phyloP scores from a whole-genome alignment of 2,797 vertebrate genomes.

The Phrynocephalus forsythii region DNA sequence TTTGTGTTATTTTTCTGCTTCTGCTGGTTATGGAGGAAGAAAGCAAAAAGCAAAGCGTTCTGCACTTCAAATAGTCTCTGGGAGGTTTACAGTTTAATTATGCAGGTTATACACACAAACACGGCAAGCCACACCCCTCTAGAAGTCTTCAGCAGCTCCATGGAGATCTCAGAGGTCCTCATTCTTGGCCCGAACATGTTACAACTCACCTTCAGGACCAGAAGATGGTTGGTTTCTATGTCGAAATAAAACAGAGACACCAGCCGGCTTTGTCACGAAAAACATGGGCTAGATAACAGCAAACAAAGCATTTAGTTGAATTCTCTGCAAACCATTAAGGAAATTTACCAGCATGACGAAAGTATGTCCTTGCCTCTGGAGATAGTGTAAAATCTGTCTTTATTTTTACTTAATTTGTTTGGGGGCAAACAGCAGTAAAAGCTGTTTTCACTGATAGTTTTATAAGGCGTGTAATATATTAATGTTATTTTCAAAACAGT shows the following conservation, averaged over 20 bases:
- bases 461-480: not conserved
- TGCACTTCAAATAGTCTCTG: too few relatives aligned
- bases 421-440: not conserved
- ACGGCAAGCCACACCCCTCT: not conserved
- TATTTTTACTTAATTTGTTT: conserved; percentile 6
- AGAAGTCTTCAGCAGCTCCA: not conserved
- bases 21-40: not conserved
- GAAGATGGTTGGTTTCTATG: not conserved
- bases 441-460: not conserved
- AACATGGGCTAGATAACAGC: not conserved
- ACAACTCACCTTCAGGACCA: not conserved
- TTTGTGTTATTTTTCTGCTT: not conserved
- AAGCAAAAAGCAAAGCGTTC: too few relatives aligned
- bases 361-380: not conserved
- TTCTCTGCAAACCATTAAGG: not conserved
- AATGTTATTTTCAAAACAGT: not conserved
- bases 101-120: not conserved
- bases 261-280: not conserved
- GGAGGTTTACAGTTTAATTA: not conserved
- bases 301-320: not conserved
- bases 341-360: not conserved
- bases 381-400: not conserved
- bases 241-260: not conserved
- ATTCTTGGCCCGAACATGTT: not conserved
- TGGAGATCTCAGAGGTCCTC: not conserved